Evolutionary conservation across 2,888 invertebrate genomes (phyloP), one percentile per base, ranked within the genome.

Genomic region (Thyatira batis): DNA sequence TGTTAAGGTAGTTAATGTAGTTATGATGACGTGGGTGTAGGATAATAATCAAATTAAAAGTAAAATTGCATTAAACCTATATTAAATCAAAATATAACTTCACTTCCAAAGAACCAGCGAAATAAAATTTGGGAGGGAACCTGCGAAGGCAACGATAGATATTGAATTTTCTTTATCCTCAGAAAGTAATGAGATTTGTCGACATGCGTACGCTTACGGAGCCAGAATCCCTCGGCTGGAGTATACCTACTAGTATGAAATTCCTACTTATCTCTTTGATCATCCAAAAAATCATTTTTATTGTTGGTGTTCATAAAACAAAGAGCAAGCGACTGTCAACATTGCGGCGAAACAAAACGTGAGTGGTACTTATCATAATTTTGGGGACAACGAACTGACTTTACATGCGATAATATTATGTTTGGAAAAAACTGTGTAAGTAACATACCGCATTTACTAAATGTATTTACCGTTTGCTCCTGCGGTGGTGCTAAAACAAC

Each of bases 91-190:
- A 58, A 54, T 17, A 51, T 52, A 60, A 65, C 59, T 65, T 65
- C 64, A 51, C 45, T 50, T 52, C 61, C 53, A 45, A 71, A 73
- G 60, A 63, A 65, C 61, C 65, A 57, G 55, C 54, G 61, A 76
- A 80, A 82, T 80, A 78, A 78, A 78, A 78, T 80, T 78, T 78
- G 73, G 73, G 67, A 69, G 73, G 76, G 71, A 73, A 67, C 59
- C 71, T 73, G 72, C 75, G 76, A 77, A 80, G 79, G 78, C 78
- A 80, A 74, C 73, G 76, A 80, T 79, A 80, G 77, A 79, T 81
- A 86, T 85, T 84, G 86, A 85, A 83, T 85, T 85, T 82, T 79
- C 82, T 82, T 82, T 83, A 84, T 81, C 83, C 85, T 76, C 73
- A 70, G 73, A 78, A 82, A 80, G 85, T 85, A 87, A 85, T 86